A percentile compares a stretch with the other conserved stretches of the same genome.
These are phyloP conservation scores for Scytalopus superciliaris DNA, from an alignment of 2,113 vertebrate genomes.

Conservation along the genomic window DNA sequence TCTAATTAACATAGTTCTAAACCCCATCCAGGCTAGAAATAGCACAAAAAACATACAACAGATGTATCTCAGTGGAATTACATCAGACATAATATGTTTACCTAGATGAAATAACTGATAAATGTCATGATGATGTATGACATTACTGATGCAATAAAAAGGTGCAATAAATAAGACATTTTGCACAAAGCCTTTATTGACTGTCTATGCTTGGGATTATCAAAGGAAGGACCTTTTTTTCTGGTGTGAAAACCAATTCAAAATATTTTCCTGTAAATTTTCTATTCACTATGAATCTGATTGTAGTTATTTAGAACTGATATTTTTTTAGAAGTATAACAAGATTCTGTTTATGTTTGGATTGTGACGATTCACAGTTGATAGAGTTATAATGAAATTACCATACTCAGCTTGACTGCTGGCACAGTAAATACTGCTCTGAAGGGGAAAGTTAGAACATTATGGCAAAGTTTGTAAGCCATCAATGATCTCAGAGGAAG, in stretches of 20 bases:
- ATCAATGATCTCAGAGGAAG: constrained; percentile 65
- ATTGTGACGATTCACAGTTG: neutral
- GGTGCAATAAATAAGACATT: neutral
- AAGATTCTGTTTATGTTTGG: neutral
- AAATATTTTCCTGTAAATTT: neutral
- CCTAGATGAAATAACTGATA: constrained; percentile 34
- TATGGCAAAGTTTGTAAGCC: constrained; percentile 39
- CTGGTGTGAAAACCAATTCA: neutral
- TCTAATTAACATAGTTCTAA: neutral
- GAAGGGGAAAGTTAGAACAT: constrained; percentile 20
- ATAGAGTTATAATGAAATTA: constrained; percentile 38
- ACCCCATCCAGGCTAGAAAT: neutral
- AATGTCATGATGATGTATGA: neutral
- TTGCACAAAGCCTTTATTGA: neutral
- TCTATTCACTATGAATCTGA: neutral
- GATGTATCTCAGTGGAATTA: neutral
- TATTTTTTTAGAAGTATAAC: neutral
- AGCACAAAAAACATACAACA: neutral
- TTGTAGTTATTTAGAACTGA: neutral
- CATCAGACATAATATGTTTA: neutral
- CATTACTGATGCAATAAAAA: neutral
- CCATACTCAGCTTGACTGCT: neutral
- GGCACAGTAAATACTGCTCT: neutral
- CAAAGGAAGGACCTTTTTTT: neutral
- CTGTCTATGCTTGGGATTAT: neutral